These are phyloP conservation scores for Vollenhovia emeryi DNA, from an alignment of 1,140 invertebrate species.

Conservation along the genomic window DNA sequence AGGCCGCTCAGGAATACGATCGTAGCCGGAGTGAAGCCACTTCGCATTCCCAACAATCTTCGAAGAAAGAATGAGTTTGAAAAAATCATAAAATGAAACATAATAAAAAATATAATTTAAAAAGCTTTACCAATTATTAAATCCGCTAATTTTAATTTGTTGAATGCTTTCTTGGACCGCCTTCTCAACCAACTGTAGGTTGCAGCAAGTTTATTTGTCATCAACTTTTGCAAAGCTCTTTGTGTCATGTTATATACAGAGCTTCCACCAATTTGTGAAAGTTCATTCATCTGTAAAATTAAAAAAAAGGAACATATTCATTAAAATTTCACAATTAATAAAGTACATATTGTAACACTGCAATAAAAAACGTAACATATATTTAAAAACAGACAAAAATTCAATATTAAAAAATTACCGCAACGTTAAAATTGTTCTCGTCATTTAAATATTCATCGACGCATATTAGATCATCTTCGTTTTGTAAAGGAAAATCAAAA, in stretches of 20 bases:
- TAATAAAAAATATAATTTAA: background rate
- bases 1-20: no score
- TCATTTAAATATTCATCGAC: background rate
- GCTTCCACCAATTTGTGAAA: background rate
- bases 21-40: no score
- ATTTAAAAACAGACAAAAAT: background rate
- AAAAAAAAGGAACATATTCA: background rate
- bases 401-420: background rate
- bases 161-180: background rate
- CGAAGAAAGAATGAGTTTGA: background rate
- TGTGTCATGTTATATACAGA: background rate
- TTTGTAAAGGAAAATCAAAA: background rate
- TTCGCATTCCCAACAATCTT: no score
- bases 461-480: background rate
- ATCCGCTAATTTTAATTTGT: conserved; percentile 3
- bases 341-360: background rate
- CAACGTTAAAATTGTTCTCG: background rate
- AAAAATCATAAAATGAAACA: background rate
- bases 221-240: background rate
- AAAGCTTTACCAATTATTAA: conserved; percentile 1
- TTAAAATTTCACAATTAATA: background rate
- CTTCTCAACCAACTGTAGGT: background rate
- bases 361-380: background rate
- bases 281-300: conserved; percentile 1
- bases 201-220: background rate